Evolutionary conservation across 2,797 vertebrate species (phyloP).

Genomic region (Tragopan temminckii): DNA sequence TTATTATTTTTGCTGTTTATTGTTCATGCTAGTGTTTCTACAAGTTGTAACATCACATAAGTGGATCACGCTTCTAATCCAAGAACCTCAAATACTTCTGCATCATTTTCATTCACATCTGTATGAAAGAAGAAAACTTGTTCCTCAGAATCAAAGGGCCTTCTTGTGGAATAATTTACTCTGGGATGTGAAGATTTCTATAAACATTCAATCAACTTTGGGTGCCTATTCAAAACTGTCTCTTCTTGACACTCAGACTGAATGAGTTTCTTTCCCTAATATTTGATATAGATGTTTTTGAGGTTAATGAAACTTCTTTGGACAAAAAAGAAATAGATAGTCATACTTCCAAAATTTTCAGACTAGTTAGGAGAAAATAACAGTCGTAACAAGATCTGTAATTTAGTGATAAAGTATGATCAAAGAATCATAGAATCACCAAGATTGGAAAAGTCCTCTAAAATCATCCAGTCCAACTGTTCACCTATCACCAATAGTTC

Average conservation of each 20-base stretch:
- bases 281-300: conserved; percentile 49
- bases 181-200: background rate
- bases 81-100: background rate
- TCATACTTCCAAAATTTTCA: conserved; percentile 56
- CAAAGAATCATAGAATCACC: no score
- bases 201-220: background rate
- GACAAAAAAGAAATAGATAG: conserved; percentile 48
- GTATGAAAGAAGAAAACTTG: background rate
- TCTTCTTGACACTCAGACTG: background rate
- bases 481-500: no score
- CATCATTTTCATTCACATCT: background rate
- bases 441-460: no score
- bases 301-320: conserved; percentile 45
- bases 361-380: conserved; percentile 16
- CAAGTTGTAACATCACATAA: background rate
- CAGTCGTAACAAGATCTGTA: conserved; percentile 22
- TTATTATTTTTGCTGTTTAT: background rate
- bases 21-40: background rate
- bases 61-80: background rate
- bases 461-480: no score
- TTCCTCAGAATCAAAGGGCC: background rate
- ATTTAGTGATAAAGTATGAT: background rate
- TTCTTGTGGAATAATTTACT: background rate
- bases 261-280: conserved; percentile 18
- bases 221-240: background rate